A percentile compares a stretch with the other conserved stretches of the same genome.
phyloP scores from a whole-genome alignment of 2,113 vertebrate species.

The Dicrurus megarhynchus region DNA sequence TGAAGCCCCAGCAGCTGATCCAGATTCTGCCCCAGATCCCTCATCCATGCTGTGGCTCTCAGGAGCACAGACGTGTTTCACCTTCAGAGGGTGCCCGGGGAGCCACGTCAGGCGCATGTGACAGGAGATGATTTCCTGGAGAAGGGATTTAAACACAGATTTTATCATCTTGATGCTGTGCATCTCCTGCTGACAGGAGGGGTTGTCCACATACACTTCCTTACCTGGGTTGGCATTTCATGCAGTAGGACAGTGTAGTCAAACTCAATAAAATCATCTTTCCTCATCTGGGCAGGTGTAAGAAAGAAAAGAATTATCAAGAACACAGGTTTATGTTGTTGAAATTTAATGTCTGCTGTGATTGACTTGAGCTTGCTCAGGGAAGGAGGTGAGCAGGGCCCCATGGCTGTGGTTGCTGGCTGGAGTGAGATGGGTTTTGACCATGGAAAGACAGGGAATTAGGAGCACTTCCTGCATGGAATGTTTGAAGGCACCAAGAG shows the following conservation, averaged over 20 bases:
- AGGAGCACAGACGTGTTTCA: constrained; percentile 63
- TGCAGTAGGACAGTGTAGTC: constrained; percentile 68
- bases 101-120: constrained; percentile 70
- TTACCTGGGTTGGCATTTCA: constrained; percentile 74
- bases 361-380: background rate
- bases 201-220: fast-evolving
- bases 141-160: background rate
- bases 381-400: background rate
- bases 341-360: background rate
- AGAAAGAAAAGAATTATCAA: background rate
- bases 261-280: constrained; percentile 57
- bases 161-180: background rate
- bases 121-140: constrained; percentile 71
- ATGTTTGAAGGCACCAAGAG: background rate
- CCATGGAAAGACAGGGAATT: background rate
- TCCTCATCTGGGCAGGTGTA: constrained; percentile 41
- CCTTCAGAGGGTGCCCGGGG: constrained; percentile 25
- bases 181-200: background rate
- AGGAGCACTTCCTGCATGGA: background rate
- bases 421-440: background rate
- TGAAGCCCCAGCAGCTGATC: background rate
- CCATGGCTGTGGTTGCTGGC: fast-evolving
- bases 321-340: background rate
- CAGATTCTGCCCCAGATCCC: constrained; percentile 52
- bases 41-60: background rate